Percentiles rank a stretch among this genome's conserved stretches.
phyloP scores from a whole-genome alignment of 2,888 invertebrate species.

The Amiota minor region DNA sequence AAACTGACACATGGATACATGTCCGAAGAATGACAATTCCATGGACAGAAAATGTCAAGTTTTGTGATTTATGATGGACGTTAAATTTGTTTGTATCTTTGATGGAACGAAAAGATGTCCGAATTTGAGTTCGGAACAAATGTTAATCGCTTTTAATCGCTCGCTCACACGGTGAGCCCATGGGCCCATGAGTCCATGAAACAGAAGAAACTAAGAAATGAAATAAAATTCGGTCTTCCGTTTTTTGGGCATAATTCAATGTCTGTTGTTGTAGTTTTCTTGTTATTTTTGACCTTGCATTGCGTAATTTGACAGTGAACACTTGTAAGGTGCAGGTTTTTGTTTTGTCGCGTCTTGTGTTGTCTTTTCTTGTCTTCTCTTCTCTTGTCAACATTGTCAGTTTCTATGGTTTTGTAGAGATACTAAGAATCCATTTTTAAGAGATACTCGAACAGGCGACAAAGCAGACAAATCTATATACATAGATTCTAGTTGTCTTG shows the following conservation, averaged over 20 bases:
- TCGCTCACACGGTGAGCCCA: slow-evolving; percentile 29
- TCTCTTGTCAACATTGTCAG: too few species aligned
- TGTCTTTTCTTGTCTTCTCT: too few species aligned
- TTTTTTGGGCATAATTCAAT: neutral
- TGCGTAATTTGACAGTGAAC: slow-evolving; percentile 38
- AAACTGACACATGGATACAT: neutral
- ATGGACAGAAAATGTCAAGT: slow-evolving; percentile 61
- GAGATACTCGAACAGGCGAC: neutral
- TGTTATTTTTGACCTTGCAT: slow-evolving; percentile 17
- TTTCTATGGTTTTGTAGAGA: too few species aligned
- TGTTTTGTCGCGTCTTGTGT: neutral
- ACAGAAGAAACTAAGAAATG: slow-evolving; percentile 1
- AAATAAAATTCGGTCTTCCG: slow-evolving; percentile 6
- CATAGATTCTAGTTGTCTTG: neutral
- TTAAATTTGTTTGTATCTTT: neutral
- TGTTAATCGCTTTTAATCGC: slow-evolving; percentile 67
- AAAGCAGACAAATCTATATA: slow-evolving; percentile 3
- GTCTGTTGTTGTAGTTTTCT: neutral
- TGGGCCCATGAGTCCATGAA: neutral
- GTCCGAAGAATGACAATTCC: slow-evolving; percentile 32
- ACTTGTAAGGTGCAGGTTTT: slow-evolving; percentile 52
- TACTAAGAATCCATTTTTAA: too few species aligned
- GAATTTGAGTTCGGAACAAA: slow-evolving; percentile 49
- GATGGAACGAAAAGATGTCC: neutral
- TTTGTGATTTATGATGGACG: slow-evolving; percentile 58